Base-by-base conservation (phyloP, 2,113 vertebrate genomes). In the Xenopus borealis region DNA sequence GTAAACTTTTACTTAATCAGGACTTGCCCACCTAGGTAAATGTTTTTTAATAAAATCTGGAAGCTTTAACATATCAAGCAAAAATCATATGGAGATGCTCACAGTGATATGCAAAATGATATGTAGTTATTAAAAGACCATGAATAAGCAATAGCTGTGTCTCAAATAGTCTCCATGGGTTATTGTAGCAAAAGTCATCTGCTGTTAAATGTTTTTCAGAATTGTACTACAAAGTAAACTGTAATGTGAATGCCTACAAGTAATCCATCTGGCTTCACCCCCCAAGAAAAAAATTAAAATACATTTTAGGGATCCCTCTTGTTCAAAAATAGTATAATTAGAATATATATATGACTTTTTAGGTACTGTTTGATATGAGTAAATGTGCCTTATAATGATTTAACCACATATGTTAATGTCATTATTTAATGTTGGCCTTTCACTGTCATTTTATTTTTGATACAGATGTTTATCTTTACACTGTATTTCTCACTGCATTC, bases 181-280 rank as follows among this genome's bases (percentile, higher is more conserved):
- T 68, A 75, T 30, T 75, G 44, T 20, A 75, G 65, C 19, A 50
- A 67, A 67, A 75, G 55, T 47, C 64, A 67, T 68, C 44, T 75
- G 57, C 45, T 68, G 72, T 62, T 62, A 62, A 75, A 67, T 68
- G 27, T 55, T 68, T 53, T 58, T 62, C 33, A 68, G 61, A 44
- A 75, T 61, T 68, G 14, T 40, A 75, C 65, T 62, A 65, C 67
- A 75, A 61, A 75, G 44, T 58, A 62, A 11, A 30, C 67, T 53
- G 57, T 75, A 68, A 75, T 73, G 71, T 62, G 50, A 73, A 73
- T 75, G 72, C 65, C 72, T 75, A 68, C 65, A 68, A 75, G 72
- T 64, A 62, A 44, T 75, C 72, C 72, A 75, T 75, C 72, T 75
- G 72, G 72, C 67, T 75, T 75, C 44, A 61, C 61, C 50, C 50